A percentile compares a stretch with the other conserved stretches of the same genome.
These are phyloP conservation scores for Notoglanidium macrostoma DNA, from an alignment of 2,797 vertebrate species.

Conservation along the genomic window DNA sequence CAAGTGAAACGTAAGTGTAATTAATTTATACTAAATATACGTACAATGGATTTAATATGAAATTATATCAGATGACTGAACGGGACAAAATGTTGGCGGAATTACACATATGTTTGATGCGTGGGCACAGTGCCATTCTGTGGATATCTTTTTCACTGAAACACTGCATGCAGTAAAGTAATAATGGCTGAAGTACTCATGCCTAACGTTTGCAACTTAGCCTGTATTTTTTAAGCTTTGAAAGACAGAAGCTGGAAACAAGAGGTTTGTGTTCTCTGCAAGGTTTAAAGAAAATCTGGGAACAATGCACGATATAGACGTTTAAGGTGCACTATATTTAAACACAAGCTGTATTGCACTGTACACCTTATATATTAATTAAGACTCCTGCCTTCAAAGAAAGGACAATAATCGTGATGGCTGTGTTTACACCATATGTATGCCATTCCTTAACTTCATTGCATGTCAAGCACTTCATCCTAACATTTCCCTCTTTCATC, in stretches of 20 bases:
- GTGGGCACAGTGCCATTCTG: slow-evolving; percentile 11
- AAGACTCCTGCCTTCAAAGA: neutral
- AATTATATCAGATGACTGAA: neutral
- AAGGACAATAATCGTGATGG: neutral
- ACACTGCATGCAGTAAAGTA: slow-evolving; percentile 23
- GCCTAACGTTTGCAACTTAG: neutral
- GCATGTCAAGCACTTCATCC: slow-evolving; percentile 75
- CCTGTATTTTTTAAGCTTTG: neutral
- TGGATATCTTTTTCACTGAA: slow-evolving; percentile 7
- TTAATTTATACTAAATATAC: neutral
- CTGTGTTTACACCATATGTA: slow-evolving; percentile 8
- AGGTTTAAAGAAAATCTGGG: neutral
- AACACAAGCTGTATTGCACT: neutral
- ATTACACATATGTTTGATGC: neutral
- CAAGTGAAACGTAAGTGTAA: slow-evolving; percentile 88
- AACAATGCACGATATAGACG: neutral
- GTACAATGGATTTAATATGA: slow-evolving; percentile 5
- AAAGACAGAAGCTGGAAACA: neutral
- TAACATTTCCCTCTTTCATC: slow-evolving; percentile 60
- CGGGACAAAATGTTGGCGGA: neutral
- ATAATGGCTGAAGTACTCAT: slow-evolving; percentile 6
- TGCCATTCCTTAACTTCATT: slow-evolving; percentile 55
- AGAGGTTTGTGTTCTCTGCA: neutral
- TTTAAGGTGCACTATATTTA: slow-evolving; percentile 13
- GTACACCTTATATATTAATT: neutral